Conservation (phyloP, 92 coral and sea anemone genomes). For the Pocillopora meandrina region DNA sequence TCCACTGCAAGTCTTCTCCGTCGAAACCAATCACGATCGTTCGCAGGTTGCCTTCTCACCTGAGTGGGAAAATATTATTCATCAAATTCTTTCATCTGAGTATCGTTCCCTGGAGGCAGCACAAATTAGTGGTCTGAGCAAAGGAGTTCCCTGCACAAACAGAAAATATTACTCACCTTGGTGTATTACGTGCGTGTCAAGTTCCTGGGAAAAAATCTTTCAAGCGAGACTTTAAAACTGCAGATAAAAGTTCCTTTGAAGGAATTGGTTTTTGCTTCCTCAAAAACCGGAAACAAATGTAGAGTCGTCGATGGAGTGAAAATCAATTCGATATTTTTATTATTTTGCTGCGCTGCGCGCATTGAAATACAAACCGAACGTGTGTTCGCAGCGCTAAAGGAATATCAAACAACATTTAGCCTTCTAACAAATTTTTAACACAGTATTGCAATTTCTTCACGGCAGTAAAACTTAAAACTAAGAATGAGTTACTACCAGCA, state of each 20-base stretch:
- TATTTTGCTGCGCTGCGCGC: too few species aligned
- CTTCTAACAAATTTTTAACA: neutral
- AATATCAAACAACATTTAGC: too few species aligned
- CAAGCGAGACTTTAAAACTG: neutral
- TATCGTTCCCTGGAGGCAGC: slow-evolving; percentile 34
- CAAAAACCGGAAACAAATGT: neutral
- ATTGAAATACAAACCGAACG: too few species aligned
- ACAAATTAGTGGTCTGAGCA: neutral
- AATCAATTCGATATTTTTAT: too few species aligned
- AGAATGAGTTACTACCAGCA: slow-evolving; percentile 40
- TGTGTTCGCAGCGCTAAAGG: too few species aligned
- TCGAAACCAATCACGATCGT: neutral
- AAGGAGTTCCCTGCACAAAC: neutral
- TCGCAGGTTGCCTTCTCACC: neutral
- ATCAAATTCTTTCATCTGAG: slow-evolving; percentile 21
- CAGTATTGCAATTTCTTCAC: neutral
- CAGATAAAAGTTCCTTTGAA: neutral
- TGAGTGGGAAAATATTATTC: neutral
- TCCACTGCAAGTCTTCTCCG: neutral
- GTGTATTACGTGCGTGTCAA: slow-evolving; percentile 1
- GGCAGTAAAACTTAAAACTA: neutral
- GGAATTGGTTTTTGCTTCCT: neutral
- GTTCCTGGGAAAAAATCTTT: neutral
- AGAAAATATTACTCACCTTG: neutral
- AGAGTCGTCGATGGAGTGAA: too few species aligned